A percentile compares a stretch with the other conserved stretches of the same genome.
Conservation (phyloP, 2,888 invertebrate species). For the Luperina nickerlii region DNA sequence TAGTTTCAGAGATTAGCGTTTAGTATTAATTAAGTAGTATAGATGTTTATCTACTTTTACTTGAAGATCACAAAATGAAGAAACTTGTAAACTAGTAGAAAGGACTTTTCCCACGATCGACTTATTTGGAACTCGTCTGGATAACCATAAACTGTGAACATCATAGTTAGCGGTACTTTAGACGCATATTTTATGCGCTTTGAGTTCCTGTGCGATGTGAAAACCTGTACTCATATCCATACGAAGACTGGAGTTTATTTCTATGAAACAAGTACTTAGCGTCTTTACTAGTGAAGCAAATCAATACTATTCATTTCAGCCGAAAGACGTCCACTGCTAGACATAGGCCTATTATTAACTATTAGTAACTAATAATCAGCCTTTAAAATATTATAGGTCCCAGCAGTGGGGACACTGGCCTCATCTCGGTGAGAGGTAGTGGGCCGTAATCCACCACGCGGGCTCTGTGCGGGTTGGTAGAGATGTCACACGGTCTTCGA, state of each 20-base stretch:
- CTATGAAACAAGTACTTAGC: background rate
- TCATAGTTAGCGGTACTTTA: constrained; percentile 49
- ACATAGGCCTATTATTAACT: no score
- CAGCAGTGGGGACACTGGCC: background rate
- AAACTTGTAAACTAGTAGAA: constrained; percentile 46
- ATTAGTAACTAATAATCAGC: background rate
- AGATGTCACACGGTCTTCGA: background rate
- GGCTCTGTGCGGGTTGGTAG: background rate
- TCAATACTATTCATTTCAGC: background rate
- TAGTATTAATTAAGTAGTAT: no score
- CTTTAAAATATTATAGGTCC: no score
- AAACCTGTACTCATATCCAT: constrained; percentile 18
- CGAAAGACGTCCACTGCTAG: no score
- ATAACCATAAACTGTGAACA: constrained; percentile 43
- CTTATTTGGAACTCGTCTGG: constrained; percentile 57
- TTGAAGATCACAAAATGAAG: constrained; percentile 47
- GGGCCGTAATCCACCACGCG: background rate
- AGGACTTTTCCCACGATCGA: constrained; percentile 59
- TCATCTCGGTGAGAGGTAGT: background rate
- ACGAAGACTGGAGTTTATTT: background rate
- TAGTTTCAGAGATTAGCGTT: background rate
- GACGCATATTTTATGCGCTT: constrained; percentile 47
- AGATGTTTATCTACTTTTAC: constrained; percentile 50
- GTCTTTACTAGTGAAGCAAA: background rate
- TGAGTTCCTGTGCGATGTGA: background rate